Base-by-base conservation (phyloP, 2,113 vertebrate genomes). In the Fregata magnificens region DNA sequence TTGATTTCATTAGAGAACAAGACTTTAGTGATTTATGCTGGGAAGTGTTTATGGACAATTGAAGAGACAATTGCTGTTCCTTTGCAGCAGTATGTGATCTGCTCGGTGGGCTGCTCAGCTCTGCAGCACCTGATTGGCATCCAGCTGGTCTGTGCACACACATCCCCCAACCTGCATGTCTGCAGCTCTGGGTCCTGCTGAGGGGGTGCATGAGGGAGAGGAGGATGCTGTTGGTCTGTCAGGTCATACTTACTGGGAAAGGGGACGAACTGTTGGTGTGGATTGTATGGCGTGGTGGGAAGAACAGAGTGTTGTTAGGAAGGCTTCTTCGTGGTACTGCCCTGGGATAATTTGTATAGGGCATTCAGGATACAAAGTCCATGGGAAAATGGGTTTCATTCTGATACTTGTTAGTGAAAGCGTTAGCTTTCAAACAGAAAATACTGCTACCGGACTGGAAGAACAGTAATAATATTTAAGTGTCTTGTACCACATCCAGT, bases 11-110 rank as follows among this genome's bases (percentile, higher is more conserved):
- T 45, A 28, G 84, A 45, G 56, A 50, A 1, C 13, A 0, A 5
- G 53, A 29, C 40, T 44, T 12, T 1, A 16, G 45, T 20, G 55
- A 22, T 78, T 65, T 44, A 5, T 17, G 13, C 50, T 10, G 21
- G 36, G 38, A 25, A 8, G 50, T 1, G 1, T 78, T 38, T 44
- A 16, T 5, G 8, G 36, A 20, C 29, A 10, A 2, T 1, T 21
- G 66, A 19, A 25, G 74, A 34, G 79, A 47, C 58, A 77, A 21
- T 6, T 55, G 52, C 62, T 59, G 29, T 18, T 70, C 34, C 55
- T 25, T 10, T 0, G 2, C 13, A 59, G 32, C 29, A 0, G 0
- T 7, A 4, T 0, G 2, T 7, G 42, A 3, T 58, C 28, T 44
- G 31, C 40, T 24, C 4, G 2, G 49, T 28, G 47, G 42, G 44